Conservation (phyloP, 1,140 invertebrate species). For the Trachymyrmex cornetzi region DNA sequence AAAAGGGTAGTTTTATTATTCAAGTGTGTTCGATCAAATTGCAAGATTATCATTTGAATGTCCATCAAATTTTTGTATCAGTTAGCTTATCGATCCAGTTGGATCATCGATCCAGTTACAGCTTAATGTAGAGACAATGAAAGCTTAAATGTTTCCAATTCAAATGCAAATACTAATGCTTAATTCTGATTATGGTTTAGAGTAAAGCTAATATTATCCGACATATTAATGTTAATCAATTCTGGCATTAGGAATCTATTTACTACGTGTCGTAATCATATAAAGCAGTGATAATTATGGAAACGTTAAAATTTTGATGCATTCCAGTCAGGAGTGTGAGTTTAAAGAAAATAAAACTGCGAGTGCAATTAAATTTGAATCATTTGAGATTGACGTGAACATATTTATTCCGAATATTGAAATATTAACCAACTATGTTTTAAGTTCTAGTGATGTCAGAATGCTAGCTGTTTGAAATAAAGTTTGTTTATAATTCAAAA, state of each 20-base stretch:
- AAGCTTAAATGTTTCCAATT: constrained; percentile 21
- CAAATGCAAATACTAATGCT: constrained; percentile 26
- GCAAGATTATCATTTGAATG: constrained; percentile 14
- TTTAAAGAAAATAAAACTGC: too few relatives aligned
- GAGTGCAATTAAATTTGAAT: too few relatives aligned
- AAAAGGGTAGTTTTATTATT: neutral
- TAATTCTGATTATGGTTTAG: constrained; percentile 30
- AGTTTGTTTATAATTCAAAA: too few relatives aligned
- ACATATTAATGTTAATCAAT: constrained; percentile 12
- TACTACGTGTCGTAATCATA: neutral
- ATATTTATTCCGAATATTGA: too few relatives aligned
- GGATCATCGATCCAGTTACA: neutral
- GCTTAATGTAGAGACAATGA: constrained; percentile 21
- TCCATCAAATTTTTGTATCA: constrained; percentile 12
- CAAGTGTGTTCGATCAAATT: neutral
- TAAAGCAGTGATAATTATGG: neutral
- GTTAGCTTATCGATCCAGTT: neutral
- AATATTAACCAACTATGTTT: too few relatives aligned
- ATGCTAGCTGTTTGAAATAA: too few relatives aligned
- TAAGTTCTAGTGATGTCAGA: too few relatives aligned
- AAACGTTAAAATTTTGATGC: neutral
- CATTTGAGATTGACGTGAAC: too few relatives aligned
- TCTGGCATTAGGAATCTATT: constrained; percentile 9
- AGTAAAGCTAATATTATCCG: neutral
- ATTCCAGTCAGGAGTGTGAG: too few relatives aligned